These are phyloP conservation scores for Cerastis leucographa DNA, from an alignment of 2,888 invertebrate species.

Conservation along the genomic window DNA sequence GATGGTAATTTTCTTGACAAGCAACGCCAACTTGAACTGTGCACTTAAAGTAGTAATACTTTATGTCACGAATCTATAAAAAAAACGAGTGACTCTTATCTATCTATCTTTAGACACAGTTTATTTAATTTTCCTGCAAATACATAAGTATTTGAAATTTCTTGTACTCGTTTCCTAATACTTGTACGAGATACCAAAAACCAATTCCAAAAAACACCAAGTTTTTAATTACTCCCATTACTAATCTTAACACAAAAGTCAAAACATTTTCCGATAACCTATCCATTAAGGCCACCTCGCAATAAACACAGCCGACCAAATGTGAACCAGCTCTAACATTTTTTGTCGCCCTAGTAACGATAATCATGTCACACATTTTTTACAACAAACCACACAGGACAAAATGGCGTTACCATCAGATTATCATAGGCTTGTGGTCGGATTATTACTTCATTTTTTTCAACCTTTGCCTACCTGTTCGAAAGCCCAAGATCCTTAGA, in stretches of 20 bases:
- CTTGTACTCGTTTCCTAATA: neutral
- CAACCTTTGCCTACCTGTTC: conserved; percentile 86
- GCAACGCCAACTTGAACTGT: no score
- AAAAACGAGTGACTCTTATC: neutral
- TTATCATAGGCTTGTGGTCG: conserved; percentile 88
- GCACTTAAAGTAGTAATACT: no score
- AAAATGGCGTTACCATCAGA: conserved; percentile 91
- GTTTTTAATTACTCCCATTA: neutral
- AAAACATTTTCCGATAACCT: conserved; percentile 15
- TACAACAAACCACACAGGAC: conserved; percentile 89
- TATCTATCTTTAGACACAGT: neutral
- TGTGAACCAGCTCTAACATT: conserved; percentile 77
- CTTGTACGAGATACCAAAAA: neutral
- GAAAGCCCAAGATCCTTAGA: conserved; percentile 80
- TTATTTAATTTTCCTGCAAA: neutral
- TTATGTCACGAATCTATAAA: no score
- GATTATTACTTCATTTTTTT: conserved; percentile 90
- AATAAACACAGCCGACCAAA: conserved; percentile 47
- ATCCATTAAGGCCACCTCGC: conserved; percentile 10
- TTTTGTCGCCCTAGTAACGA: conserved; percentile 84
- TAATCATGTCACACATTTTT: conserved; percentile 91
- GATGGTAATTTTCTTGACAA: no score
- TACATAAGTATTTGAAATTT: neutral
- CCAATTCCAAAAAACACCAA: neutral
- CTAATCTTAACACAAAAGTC: conserved; percentile 8